Conservation (phyloP, 1,140 invertebrate genomes). For the Eumeta japonica region DNA sequence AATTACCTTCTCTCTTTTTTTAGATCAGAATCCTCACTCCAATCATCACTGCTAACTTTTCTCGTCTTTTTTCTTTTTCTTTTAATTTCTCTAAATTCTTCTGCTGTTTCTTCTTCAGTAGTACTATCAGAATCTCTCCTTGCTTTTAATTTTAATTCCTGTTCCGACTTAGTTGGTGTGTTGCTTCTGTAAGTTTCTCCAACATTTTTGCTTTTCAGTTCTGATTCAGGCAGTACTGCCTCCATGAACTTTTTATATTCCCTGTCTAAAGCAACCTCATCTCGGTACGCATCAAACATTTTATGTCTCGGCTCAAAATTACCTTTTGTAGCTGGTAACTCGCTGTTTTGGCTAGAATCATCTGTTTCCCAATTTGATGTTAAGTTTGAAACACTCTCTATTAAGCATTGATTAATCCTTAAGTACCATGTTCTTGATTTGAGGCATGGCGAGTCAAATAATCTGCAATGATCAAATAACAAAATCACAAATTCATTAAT, state of each 20-base stretch:
- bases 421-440: no score
- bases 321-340: no score
- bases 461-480: no score
- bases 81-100: conserved; percentile 23
- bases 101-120: conserved; percentile 18
- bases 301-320: no score
- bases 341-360: no score
- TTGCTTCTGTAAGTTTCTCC: conserved; percentile 29
- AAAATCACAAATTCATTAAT: no score
- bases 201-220: conserved; percentile 17
- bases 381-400: no score
- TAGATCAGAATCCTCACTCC: conserved; percentile 45
- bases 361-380: no score
- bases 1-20: conserved; percentile 32
- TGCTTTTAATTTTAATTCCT: conserved; percentile 22
- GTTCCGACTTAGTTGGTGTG: conserved; percentile 27
- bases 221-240: conserved; percentile 34
- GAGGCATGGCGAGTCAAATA: no score
- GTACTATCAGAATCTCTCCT: no score
- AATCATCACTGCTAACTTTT: conserved; percentile 37
- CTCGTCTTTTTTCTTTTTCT: conserved; percentile 37
- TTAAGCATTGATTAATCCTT: no score
- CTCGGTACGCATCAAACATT: conserved; percentile 16
- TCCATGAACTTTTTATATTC: conserved; percentile 47
- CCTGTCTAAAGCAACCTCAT: conserved; percentile 29